These are phyloP conservation scores for Pitta sordida DNA, from an alignment of 2,113 vertebrate species.

Conservation along the genomic window DNA sequence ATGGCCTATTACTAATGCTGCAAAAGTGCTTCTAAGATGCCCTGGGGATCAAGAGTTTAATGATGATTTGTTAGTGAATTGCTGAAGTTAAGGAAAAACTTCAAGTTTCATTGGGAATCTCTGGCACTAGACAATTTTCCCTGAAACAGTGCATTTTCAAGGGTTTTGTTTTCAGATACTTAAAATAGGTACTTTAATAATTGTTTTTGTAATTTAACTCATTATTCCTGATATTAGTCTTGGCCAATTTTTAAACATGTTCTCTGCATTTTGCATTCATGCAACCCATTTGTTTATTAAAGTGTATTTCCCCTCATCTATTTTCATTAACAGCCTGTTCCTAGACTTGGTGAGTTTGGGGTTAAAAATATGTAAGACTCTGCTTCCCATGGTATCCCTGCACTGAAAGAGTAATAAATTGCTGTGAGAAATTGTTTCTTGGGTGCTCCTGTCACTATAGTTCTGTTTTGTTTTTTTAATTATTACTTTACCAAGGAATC, in stretches of 20 bases:
- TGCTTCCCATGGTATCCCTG: not conserved
- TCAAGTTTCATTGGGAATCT: not conserved
- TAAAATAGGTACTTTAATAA: not conserved
- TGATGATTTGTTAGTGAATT: slow-evolving; percentile 32
- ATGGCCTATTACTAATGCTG: not conserved
- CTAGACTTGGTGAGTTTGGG: not conserved
- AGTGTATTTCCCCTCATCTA: not conserved
- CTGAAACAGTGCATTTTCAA: not conserved
- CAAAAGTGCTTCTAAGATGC: slow-evolving; percentile 9
- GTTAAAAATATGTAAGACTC: not conserved
- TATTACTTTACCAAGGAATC: not conserved
- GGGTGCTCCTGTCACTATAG: not conserved
- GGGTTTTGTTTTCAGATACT: not conserved
- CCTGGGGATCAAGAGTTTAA: not conserved
- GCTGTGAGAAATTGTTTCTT: not conserved
- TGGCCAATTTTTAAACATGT: not conserved
- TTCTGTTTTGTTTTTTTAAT: not conserved
- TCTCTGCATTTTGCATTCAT: not conserved
- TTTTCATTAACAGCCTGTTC: not conserved
- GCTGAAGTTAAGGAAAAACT: not conserved
- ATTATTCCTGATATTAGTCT: not conserved
- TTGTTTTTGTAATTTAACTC: not conserved
- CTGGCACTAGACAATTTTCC: not conserved
- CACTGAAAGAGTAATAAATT: not conserved
- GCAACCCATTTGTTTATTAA: not conserved